Conservation (phyloP, 37 sponge, comb jelly and placozoan species). For the Aplysina aerophoba region DNA sequence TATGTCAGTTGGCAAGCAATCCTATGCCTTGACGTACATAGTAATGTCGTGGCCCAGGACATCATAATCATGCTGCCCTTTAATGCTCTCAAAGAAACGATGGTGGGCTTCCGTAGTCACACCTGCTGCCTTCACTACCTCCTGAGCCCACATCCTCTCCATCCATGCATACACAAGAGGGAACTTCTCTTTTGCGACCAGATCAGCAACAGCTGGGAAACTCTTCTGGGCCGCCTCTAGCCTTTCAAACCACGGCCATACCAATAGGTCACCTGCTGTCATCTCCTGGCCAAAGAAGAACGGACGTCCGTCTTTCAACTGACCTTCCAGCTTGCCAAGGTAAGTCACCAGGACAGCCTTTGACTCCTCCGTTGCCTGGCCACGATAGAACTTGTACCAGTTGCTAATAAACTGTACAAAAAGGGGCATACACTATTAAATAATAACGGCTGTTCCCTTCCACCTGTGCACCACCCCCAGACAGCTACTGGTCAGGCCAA, state of each 20-base stretch:
- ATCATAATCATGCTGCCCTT: background rate
- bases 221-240: conserved; percentile 36
- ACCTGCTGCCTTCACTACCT: conserved; percentile 60
- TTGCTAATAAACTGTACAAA: conserved; percentile 60
- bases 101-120: conserved; percentile 49
- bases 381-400: conserved; percentile 59
- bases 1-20: background rate
- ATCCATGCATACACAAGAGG: conserved; percentile 52
- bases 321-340: conserved; percentile 50
- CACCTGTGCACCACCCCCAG: no score
- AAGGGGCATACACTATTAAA: background rate
- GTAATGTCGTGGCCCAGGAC: background rate
- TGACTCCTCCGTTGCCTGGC: conserved; percentile 3
- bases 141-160: conserved; percentile 48
- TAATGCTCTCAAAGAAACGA: background rate
- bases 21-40: background rate
- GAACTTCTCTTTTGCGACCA: conserved; percentile 40
- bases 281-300: conserved; percentile 50
- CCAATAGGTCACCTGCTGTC: conserved; percentile 62
- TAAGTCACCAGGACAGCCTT: conserved; percentile 16
- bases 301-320: conserved; percentile 21
- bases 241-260: conserved; percentile 81
- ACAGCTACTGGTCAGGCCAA: no score
- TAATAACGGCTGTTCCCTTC: no score
- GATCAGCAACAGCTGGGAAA: conserved; percentile 21